Conservation (phyloP, 2,113 vertebrate genomes). For the Anseranas semipalmata region DNA sequence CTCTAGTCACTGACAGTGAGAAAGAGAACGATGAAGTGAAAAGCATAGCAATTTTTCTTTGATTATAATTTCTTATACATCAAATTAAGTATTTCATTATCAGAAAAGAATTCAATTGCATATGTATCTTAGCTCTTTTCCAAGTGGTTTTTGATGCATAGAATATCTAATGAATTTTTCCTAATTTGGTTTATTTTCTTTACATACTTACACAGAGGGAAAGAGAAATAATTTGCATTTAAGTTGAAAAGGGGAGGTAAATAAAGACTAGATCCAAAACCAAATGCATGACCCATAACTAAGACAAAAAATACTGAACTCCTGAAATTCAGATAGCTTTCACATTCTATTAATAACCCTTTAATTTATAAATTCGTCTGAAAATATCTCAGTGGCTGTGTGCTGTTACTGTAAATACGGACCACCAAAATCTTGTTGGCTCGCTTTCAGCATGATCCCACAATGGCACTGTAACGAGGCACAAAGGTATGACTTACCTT, state of each 20-base stretch:
- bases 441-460: neutral
- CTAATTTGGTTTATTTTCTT: neutral
- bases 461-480: neutral
- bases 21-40: neutral
- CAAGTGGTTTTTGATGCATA: neutral
- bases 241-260: neutral
- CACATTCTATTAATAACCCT: neutral
- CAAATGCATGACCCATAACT: neutral
- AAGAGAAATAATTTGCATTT: neutral
- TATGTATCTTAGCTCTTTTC: neutral
- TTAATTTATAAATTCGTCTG: neutral
- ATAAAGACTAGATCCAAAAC: neutral
- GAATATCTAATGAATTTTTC: neutral
- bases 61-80: neutral
- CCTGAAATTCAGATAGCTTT: neutral
- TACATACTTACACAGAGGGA: neutral
- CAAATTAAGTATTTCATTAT: neutral
- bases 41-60: neutral
- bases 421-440: neutral
- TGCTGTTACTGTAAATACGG: neutral
- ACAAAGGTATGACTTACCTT: neutral
- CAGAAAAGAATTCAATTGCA: neutral
- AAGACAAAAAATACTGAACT: neutral
- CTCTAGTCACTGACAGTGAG: neutral
- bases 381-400: neutral